Base-by-base conservation (phyloP, 2,113 vertebrate species). In the Polyodon spathula region DNA sequence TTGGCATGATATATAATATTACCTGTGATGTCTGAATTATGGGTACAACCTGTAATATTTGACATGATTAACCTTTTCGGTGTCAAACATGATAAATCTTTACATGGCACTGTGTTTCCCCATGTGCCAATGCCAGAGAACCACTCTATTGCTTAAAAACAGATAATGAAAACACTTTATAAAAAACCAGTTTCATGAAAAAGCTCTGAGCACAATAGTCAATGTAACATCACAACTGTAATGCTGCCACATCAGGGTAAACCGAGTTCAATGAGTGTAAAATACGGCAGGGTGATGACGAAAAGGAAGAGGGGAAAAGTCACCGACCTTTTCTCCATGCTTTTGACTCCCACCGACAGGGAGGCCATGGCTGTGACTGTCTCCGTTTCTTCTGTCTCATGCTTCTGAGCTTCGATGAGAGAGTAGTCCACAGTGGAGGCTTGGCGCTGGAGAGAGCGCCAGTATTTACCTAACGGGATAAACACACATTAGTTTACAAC, bases 361-460 rank as follows among this genome's bases (percentile, higher is more conserved):
- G 92, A 98, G 37, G 96, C 96, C 96, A 98, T 97, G 59, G 96
- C 96, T 0, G 93, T 96, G 65, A 98, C 93, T 0, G 96, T 95
- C 74, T 98, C 96, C 0, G 96, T 91, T 65, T 98, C 96, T 56
- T 98, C 95, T 0, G 79, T 90, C 71, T 98, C 95, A 0, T 86
- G 88, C 62, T 83, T 88, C 69, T 94, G 92, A 0, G 90, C 90
- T 79, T 98, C 95, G 0, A 91, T 78, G 78, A 97, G 68, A 1
- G 95, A 96, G 71, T 87, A 92, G 0, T 88, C 89, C 37, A 88
- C 78, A 0, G 92, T 93, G 58, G 93, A 88, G 62, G 86, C 72
- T 0, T 76, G 81, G 12, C 91, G 88, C 63, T 92, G 89, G 50
- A 98, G 86, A 7, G 90, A 95, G 65, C 85, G 84, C 95, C 96